Evolutionary conservation across 2,888 invertebrate genomes (phyloP), one percentile per base, ranked within the genome.

Genomic region (Panzeria rudis): DNA sequence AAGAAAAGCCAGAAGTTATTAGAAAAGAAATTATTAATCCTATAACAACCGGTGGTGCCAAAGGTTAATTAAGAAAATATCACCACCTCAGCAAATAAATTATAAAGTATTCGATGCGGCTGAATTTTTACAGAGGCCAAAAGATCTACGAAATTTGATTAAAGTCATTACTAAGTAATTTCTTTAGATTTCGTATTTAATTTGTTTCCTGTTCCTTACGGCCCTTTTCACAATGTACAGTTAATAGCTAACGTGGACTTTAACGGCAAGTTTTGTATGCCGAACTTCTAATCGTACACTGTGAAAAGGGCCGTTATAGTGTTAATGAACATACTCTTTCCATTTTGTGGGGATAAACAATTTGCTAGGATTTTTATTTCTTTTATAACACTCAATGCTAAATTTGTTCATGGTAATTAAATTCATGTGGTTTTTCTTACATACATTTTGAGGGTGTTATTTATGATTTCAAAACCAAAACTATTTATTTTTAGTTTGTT

Each of bases 371-470:
- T 11, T 66, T n/a, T 29, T 4, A 2, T 29, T 66, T 17, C 8
- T 32, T 5, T 47, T 20, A 7, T 15, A 35, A 11, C 54, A 29
- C 54, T 6, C 13, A 52, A 68, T 38, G 13, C 25, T 20, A 44
- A 41, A 59, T 61, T 61, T 25, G 5, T 73, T 73, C 61, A 73
- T 61, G 61, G 47, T 23, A 73, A 61, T 73, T 61, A 44, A 72
- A 72, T 59, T 59, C 44, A 59, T 72, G 13, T 59, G 59, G 41
- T 15, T 56, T 72, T 25, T 5, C 32, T 32, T 15, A 5, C 2
- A 17, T 9, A 11, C 17, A 3, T 15, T 69, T 29, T 41, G n/a
- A 38, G 25, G n/a, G 38, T 25, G 32, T 20, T 32, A 32, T 32
- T 50, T 44, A 29, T 66, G 29, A 32, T 50, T 50, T 66, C 20